phyloP scores from a whole-genome alignment of 64 coral and sea anemone species.

The Orbicella faveolata region DNA sequence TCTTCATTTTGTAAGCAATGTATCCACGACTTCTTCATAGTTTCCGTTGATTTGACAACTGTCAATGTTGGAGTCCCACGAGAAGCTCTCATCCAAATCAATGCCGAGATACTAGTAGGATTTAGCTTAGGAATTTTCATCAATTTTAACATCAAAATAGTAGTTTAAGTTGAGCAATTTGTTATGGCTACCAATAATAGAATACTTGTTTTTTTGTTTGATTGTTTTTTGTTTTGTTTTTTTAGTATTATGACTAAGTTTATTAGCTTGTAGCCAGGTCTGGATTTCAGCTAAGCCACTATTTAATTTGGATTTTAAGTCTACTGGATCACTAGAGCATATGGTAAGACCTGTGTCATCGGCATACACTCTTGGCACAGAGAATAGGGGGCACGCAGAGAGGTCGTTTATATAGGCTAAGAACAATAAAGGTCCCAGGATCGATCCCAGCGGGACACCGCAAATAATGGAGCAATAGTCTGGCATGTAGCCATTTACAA shows the following conservation, averaged over 20 bases:
- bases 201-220: background rate
- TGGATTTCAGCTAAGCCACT: background rate
- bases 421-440: background rate
- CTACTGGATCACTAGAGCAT: background rate
- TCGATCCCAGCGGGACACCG: background rate
- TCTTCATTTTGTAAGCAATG: no score
- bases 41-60: background rate
- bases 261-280: conserved; percentile 4
- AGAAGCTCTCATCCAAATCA: background rate
- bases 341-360: background rate
- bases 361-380: background rate
- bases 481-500: conserved; percentile 1
- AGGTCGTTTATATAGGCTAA: background rate
- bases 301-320: conserved; percentile 10
- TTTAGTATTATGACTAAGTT: conserved; percentile 12
- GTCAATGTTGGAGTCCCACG: background rate
- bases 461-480: background rate
- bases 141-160: background rate
- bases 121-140: background rate
- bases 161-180: background rate
- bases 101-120: background rate
- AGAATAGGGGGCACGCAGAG: background rate
- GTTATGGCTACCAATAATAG: conserved; percentile 1
- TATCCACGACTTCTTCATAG: no score
- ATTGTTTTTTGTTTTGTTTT: background rate